Conservation (phyloP, 2,797 vertebrate genomes). For the Syngnathus acus region DNA sequence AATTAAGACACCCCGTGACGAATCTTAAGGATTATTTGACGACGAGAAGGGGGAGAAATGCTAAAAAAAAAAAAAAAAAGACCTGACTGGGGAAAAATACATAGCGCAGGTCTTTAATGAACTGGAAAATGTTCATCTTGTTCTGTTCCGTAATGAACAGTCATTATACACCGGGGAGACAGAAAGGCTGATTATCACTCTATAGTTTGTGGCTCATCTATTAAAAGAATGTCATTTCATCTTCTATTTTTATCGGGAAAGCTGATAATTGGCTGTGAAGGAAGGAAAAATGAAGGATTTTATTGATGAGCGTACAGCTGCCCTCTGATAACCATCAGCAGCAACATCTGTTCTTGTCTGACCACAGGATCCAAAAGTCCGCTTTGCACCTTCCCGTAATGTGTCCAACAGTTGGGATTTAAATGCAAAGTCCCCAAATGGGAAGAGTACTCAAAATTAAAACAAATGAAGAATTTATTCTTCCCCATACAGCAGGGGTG, state of each 20-base stretch:
- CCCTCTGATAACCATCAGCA: slow-evolving; percentile 46
- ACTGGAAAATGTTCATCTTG: slow-evolving; percentile 98
- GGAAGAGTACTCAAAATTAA: background rate
- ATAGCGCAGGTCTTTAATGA: slow-evolving; percentile 98
- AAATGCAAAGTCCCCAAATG: background rate
- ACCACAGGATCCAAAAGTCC: slow-evolving; percentile 21
- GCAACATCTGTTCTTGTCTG: slow-evolving; percentile 61
- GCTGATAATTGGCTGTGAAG: slow-evolving; percentile 80
- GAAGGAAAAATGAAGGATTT: slow-evolving; percentile 52
- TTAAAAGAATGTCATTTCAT: slow-evolving; percentile 89
- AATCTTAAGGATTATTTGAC: slow-evolving; percentile 89
- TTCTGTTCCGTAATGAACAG: slow-evolving; percentile 94
- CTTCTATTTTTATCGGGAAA: slow-evolving; percentile 97
- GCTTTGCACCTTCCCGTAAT: slow-evolving; percentile 8
- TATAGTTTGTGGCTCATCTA: slow-evolving; percentile 91
- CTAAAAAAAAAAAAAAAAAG: slow-evolving; percentile 26
- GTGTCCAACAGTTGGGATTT: background rate
- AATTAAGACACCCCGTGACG: slow-evolving; percentile 98
- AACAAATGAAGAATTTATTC: background rate
- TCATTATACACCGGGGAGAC: slow-evolving; percentile 86
- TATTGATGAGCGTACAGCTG: slow-evolving; percentile 62
- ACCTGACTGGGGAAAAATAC: slow-evolving; percentile 72
- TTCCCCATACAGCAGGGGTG: too few relatives aligned
- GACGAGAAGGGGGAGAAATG: slow-evolving; percentile 37
- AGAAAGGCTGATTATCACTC: slow-evolving; percentile 73